Evolutionary conservation across 2,113 vertebrate genomes (phyloP).

Genomic region (Talpa occidentalis): DNA sequence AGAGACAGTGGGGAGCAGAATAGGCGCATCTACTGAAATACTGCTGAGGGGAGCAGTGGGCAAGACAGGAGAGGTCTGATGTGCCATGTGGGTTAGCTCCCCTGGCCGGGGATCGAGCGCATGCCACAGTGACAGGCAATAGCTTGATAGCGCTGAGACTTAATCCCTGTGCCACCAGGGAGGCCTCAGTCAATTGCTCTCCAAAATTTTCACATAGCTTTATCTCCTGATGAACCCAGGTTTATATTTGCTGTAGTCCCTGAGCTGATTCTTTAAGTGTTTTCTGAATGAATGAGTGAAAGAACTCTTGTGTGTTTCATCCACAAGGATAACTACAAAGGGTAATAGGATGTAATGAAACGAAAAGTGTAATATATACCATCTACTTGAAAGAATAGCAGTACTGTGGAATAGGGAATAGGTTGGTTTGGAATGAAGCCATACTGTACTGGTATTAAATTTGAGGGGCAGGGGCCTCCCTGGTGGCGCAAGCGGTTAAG

Average conservation of each 20-base stretch:
- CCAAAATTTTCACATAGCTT: not conserved
- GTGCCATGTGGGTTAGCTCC: no score
- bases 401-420: not conserved
- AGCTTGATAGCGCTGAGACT: no score
- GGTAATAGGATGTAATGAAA: constrained; percentile 27
- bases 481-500: no score
- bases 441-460: not conserved
- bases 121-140: no score
- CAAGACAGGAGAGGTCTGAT: no score
- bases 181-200: not conserved
- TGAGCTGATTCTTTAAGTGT: constrained; percentile 21
- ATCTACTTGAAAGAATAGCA: constrained; percentile 1
- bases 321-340: not conserved
- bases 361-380: not conserved
- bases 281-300: constrained; percentile 25
- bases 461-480: not conserved
- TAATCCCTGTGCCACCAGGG: no score
- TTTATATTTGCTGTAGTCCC: not conserved
- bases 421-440: constrained; percentile 22
- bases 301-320: no score
- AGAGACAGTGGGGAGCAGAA: no score
- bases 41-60: no score
- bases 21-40: no score
- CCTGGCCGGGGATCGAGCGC: no score
- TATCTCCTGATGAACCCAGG: not conserved